Percentiles rank a stretch among this genome's conserved stretches.
Evolutionary conservation across 2,113 vertebrate species (phyloP).

Genomic region (Panthera uncia): DNA sequence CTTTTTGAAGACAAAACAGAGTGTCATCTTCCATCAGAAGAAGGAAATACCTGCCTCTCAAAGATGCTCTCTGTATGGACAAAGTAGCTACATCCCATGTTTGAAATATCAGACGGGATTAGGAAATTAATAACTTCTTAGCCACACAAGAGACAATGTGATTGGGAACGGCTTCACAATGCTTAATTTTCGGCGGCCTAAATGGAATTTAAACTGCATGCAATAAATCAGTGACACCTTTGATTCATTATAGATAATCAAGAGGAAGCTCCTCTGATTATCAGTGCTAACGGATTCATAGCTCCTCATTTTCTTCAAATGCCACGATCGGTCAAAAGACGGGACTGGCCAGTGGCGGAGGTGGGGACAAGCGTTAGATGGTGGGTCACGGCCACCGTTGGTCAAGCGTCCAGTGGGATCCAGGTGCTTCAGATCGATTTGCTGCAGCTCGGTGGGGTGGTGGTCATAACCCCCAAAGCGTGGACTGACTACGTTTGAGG

Average conservation of each 20-base stretch:
- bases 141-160: background rate
- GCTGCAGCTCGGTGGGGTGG: too few species aligned
- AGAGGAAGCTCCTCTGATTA: background rate
- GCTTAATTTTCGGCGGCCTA: background rate
- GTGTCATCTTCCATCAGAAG: background rate
- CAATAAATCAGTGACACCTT: background rate
- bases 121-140: conserved; percentile 44
- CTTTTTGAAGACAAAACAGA: conserved; percentile 47
- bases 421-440: background rate
- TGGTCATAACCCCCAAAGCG: accelerated
- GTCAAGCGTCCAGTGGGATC: accelerated
- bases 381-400: background rate
- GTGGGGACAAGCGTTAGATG: too few species aligned
- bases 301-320: background rate
- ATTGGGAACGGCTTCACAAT: background rate
- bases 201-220: background rate
- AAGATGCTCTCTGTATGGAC: background rate
- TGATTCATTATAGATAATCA: background rate
- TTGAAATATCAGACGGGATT: conserved; percentile 4
- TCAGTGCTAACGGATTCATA: background rate
- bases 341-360: accelerated
- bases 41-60: conserved; percentile 33
- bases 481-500: background rate
- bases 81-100: background rate
- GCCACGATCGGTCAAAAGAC: background rate